Evolutionary conservation across 2,797 vertebrate species (phyloP).

Genomic region (Catharus ustulatus): DNA sequence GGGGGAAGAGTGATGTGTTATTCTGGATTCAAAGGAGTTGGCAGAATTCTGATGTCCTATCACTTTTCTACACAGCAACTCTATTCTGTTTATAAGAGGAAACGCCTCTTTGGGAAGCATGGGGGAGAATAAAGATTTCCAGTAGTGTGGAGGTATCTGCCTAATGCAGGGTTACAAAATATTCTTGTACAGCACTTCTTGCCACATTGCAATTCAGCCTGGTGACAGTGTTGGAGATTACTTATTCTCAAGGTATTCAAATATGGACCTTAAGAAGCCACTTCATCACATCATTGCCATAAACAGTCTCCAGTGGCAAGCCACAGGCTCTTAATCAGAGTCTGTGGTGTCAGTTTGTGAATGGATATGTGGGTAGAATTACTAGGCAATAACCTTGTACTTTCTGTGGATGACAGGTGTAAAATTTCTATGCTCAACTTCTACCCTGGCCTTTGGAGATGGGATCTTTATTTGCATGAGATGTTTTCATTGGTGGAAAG

Average conservation of each 20-base stretch:
- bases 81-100: background rate
- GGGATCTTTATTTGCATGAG: background rate
- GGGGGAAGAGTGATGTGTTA: background rate
- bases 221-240: background rate
- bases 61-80: background rate
- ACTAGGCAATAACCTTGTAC: background rate
- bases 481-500: background rate
- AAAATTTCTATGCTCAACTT: background rate
- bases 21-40: conserved; percentile 3
- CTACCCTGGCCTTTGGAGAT: background rate
- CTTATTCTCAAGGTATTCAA: background rate
- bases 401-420: background rate
- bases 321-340: background rate
- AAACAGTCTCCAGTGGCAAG: background rate
- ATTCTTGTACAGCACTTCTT: background rate
- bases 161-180: background rate
- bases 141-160: background rate
- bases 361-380: background rate
- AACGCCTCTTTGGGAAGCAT: background rate
- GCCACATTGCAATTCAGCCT: background rate
- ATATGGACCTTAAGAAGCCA: background rate
- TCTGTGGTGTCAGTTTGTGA: background rate
- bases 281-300: background rate
- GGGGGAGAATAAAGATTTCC: background rate
- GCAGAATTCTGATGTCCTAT: conserved; percentile 13